Evolutionary conservation across 2,113 vertebrate species (phyloP), one percentile per base, ranked within the genome.

Genomic region (Percopsis transmontana): DNA sequence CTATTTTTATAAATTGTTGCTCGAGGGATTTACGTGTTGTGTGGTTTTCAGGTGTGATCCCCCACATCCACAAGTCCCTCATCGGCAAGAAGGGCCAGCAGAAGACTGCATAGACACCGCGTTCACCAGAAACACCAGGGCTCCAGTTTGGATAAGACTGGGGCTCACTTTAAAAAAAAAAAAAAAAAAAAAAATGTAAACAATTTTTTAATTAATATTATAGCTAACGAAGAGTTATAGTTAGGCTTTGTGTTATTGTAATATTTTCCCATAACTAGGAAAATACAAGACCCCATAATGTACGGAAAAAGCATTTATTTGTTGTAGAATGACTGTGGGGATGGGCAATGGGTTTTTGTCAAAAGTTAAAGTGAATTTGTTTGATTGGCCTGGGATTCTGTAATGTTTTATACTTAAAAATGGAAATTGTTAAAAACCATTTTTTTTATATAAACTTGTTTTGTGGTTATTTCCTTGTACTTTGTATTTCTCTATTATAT

Each of bases 61-160:
- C 97, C 44, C 97, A 99, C 87, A 99, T 99, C 92, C 97, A 99
- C 90, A 99, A 99, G 91, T 99, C 97, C 82, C 94, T 99, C 85
- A 99, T 98, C 41, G 97, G 97, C 52, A 99, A 99, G 94, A 99
- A 99, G 90, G 97, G 97, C 56, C 97, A 99, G 63, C 97, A 99
- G 91, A 99, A 99, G 85, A 98, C 97, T 21, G 97, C 93, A n/a
- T 98, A 96, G 87, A 88, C 16, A 74, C 79, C 71, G 70, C 58
- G 47, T 66, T 73, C 69, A 81, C 74, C 83, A 79, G 71, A 82
- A 66, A 75, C 83, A 81, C 79, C n/a, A 63, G 85, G 75, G 86
- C 79, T 87, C 70, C 85, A 90, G 84, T 90, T 92, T 85, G 91
- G 70, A 73, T 85, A 52, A 82, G 80, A 82, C 86, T 80, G 91